Evolutionary conservation across 2,888 invertebrate species (phyloP).

Genomic region (Boloria selene): DNA sequence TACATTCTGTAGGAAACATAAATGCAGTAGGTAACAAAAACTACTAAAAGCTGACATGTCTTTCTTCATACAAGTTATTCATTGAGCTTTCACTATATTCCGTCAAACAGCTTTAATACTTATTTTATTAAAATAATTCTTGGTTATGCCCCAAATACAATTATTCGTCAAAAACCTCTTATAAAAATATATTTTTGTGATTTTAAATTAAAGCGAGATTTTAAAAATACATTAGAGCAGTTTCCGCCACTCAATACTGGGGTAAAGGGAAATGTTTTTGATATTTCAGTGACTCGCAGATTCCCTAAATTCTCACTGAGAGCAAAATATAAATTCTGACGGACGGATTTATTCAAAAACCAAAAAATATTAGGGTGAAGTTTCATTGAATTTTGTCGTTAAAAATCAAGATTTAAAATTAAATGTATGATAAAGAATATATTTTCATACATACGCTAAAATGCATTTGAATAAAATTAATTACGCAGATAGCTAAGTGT

Average conservation of each 20-base stretch:
- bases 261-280: conserved; percentile 21
- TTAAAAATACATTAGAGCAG: conserved; percentile 17
- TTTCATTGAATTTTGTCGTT: neutral
- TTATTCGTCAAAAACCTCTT: neutral
- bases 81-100: too few relatives aligned
- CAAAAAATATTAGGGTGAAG: conserved; percentile 18
- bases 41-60: too few relatives aligned
- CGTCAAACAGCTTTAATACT: too few relatives aligned
- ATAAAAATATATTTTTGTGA: conserved; percentile 2
- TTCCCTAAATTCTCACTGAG: conserved; percentile 8
- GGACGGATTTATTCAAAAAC: conserved; percentile 24
- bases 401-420: neutral
- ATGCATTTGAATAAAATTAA: too few relatives aligned
- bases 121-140: too few relatives aligned
- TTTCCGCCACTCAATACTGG: conserved; percentile 5
- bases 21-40: too few relatives aligned
- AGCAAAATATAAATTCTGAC: conserved; percentile 25
- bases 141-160: too few relatives aligned
- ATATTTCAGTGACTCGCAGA: conserved; percentile 22
- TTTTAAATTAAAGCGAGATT: conserved; percentile 7
- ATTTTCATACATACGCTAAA: too few relatives aligned
- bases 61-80: too few relatives aligned
- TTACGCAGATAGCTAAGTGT: too few relatives aligned
- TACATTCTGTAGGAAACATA: too few relatives aligned
- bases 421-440: neutral